A percentile compares a stretch with the other conserved stretches of the same genome.
Evolutionary conservation across 1,140 invertebrate genomes (phyloP).

Genomic region (Lasioglossum albipes): DNA sequence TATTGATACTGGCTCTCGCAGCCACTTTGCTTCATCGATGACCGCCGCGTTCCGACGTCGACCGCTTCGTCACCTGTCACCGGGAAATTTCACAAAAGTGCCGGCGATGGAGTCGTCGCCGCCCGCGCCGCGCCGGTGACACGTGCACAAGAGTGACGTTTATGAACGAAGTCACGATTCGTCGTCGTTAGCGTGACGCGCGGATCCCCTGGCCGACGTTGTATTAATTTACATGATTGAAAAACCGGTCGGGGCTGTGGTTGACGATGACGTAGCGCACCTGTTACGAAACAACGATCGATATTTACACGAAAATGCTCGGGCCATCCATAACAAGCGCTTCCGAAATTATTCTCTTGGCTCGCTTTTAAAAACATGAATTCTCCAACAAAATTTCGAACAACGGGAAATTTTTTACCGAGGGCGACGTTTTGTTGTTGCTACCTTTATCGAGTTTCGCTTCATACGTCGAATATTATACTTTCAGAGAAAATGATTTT

Average conservation of each 20-base stretch:
- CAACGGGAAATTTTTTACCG: too few relatives aligned
- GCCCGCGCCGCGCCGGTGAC: not conserved
- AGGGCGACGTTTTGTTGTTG: too few relatives aligned
- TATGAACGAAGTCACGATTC: constrained; percentile 31
- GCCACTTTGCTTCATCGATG: not conserved
- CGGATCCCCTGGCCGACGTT: constrained; percentile 6
- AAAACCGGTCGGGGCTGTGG: constrained; percentile 12
- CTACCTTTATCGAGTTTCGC: too few relatives aligned
- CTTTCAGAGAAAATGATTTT: too few relatives aligned
- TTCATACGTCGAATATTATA: too few relatives aligned
- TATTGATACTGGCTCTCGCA: not conserved
- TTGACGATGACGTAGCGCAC: too few relatives aligned
- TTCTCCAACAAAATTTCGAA: too few relatives aligned
- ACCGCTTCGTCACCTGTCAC: constrained; percentile 10
- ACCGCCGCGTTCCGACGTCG: not conserved
- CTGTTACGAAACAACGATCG: too few relatives aligned
- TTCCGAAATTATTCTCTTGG: too few relatives aligned
- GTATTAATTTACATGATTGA: constrained; percentile 44
- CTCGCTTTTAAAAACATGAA: too few relatives aligned
- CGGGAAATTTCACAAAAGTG: constrained; percentile 29
- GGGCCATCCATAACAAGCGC: too few relatives aligned
- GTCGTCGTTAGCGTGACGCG: constrained; percentile 12
- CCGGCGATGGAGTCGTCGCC: not conserved
- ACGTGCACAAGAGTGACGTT: constrained; percentile 24
- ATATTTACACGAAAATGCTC: too few relatives aligned